Conservation (phyloP, 2,797 vertebrate species). For the Erithacus rubecula region DNA sequence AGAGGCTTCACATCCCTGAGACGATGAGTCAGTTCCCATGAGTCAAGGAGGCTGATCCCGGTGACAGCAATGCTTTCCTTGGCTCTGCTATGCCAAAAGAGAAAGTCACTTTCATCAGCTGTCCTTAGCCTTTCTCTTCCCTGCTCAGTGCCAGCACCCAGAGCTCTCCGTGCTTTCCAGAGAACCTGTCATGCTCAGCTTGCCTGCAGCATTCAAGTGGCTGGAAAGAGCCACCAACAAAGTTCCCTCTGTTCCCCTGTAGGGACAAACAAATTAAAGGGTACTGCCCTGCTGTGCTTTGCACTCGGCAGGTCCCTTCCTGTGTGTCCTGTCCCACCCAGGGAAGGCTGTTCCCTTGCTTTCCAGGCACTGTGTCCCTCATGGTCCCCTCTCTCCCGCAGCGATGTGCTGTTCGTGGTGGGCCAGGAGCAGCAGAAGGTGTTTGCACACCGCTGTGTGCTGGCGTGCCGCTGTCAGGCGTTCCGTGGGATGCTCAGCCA, state of each 20-base stretch:
- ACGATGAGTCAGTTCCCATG: background rate
- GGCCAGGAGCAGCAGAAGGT: conserved; percentile 75
- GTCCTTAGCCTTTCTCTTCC: background rate
- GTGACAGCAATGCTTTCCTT: background rate
- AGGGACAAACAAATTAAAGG: background rate
- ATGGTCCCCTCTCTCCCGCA: background rate
- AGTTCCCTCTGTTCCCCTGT: background rate
- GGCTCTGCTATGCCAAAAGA: background rate
- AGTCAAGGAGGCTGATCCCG: background rate
- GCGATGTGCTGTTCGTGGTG: conserved; percentile 78
- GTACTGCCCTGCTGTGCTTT: accelerated
- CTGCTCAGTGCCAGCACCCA: background rate
- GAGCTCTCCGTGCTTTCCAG: background rate
- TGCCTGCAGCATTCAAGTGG: accelerated
- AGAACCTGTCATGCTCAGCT: background rate
- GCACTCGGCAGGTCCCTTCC: background rate
- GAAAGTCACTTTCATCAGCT: background rate
- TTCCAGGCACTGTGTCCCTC: background rate
- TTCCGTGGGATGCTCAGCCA: conserved; percentile 71
- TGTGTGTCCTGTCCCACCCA: background rate
- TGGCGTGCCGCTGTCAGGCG: conserved; percentile 75
- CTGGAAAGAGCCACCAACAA: background rate
- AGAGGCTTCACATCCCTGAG: background rate
- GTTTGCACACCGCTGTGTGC: conserved; percentile 77
- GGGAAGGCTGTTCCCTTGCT: background rate